A percentile compares a stretch with the other conserved stretches of the same genome.
Evolutionary conservation across 2,888 invertebrate genomes (phyloP).

Genomic region (Protodeltote pygarga): DNA sequence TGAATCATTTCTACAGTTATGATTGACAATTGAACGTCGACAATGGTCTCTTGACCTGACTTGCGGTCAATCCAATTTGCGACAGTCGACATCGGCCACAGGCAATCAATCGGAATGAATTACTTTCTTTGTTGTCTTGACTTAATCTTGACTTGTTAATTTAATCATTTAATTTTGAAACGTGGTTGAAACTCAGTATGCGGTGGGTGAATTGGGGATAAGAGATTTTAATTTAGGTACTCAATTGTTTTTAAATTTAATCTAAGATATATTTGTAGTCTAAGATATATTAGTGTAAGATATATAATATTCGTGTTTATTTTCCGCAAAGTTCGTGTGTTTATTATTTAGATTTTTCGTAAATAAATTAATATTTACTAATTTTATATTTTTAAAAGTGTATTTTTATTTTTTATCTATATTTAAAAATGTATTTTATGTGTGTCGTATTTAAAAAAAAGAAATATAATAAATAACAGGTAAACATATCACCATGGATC

Average conservation of each 20-base stretch:
- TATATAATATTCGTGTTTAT: too few relatives aligned
- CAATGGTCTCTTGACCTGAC: conserved; percentile 54
- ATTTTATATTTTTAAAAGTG: too few relatives aligned
- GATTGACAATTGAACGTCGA: conserved; percentile 33
- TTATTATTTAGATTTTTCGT: too few relatives aligned
- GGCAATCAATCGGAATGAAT: conserved; percentile 49
- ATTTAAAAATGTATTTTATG: too few relatives aligned
- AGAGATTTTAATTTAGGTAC: conserved; percentile 5
- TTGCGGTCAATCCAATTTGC: conserved; percentile 63
- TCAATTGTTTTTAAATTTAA: neutral
- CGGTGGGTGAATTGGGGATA: conserved; percentile 14
- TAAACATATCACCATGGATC: too few relatives aligned
- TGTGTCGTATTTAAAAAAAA: too few relatives aligned
- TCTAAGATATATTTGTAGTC: neutral
- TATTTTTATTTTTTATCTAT: too few relatives aligned
- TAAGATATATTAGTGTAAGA: too few relatives aligned
- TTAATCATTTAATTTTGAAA: conserved; percentile 23
- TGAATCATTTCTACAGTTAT: conserved; percentile 35
- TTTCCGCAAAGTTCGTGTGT: too few relatives aligned
- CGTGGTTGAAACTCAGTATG: conserved; percentile 18
- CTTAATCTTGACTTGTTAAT: conserved; percentile 36
- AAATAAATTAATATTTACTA: too few relatives aligned
- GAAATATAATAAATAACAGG: too few relatives aligned
- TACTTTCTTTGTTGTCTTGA: conserved; percentile 49
- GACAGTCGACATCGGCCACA: conserved; percentile 41